These are phyloP conservation scores for Dermolepida albohirtum DNA, from an alignment of 2,888 invertebrate genomes.

Conservation along the genomic window DNA sequence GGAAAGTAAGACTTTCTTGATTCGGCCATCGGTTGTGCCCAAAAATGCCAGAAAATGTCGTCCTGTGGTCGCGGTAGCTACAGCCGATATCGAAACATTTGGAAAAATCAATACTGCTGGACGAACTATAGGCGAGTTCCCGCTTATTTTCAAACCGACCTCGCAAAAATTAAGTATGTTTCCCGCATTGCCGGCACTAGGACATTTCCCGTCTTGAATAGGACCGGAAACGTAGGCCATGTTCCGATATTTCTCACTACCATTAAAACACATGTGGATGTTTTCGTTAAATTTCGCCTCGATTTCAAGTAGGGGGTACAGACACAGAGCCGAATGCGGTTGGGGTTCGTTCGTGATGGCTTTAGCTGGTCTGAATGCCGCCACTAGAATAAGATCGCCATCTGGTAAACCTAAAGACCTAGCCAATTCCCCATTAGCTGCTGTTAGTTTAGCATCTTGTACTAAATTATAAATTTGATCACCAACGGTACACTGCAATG, in stretches of 20 bases:
- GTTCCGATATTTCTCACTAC: slow-evolving; percentile 90
- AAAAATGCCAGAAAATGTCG: slow-evolving; percentile 94
- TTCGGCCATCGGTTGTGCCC: slow-evolving; percentile 85
- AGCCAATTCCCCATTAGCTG: slow-evolving; percentile 87
- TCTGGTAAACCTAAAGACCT: slow-evolving; percentile 82
- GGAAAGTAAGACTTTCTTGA: slow-evolving; percentile 88
- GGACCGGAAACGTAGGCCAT: slow-evolving; percentile 93
- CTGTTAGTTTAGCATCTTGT: slow-evolving; percentile 91
- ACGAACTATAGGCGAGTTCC: slow-evolving; percentile 84
- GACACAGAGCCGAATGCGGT: slow-evolving; percentile 89
- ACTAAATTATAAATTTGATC: slow-evolving; percentile 87
- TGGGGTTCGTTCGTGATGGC: slow-evolving; percentile 88
- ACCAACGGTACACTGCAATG: slow-evolving; percentile 84
- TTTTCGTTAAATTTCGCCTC: slow-evolving; percentile 95
- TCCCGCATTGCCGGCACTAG: slow-evolving; percentile 86
- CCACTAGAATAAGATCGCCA: slow-evolving; percentile 85
- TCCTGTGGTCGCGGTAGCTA: slow-evolving; percentile 89
- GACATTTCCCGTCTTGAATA: slow-evolving; percentile 92
- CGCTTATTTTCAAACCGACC: slow-evolving; percentile 92
- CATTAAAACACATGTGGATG: slow-evolving; percentile 97
- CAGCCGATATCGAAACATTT: slow-evolving; percentile 83
- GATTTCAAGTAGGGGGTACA: slow-evolving; percentile 90
- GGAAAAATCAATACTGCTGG: slow-evolving; percentile 82
- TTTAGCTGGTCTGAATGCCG: slow-evolving; percentile 89
- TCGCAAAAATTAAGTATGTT: slow-evolving; percentile 94